Percentiles rank a stretch among this genome's conserved stretches.
Conservation (phyloP, 2,888 invertebrate species). For the Lasioglossum lativentre region DNA sequence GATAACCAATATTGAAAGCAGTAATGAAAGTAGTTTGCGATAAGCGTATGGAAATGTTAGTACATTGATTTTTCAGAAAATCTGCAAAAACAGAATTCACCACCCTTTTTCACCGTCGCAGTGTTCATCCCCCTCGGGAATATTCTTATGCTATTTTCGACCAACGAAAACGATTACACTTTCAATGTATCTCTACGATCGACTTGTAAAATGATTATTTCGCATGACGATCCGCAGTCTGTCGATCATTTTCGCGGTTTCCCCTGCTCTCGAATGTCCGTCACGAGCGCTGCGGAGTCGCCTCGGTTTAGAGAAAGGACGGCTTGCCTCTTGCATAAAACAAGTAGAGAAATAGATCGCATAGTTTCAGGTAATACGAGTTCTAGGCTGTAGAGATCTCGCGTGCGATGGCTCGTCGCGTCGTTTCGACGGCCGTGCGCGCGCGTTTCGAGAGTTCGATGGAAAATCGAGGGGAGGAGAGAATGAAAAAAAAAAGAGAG, state of each 20-base stretch:
- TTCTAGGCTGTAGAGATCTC: conserved; percentile 55
- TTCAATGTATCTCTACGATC: not conserved
- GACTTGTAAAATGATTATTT: not conserved
- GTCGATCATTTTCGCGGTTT: not conserved
- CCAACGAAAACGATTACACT: too few species aligned
- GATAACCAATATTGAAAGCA: not conserved
- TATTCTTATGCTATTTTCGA: not conserved
- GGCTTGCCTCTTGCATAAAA: conserved; percentile 58
- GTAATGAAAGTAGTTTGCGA: not conserved
- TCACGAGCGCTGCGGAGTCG: conserved; percentile 50
- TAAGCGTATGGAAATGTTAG: not conserved
- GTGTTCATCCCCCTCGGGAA: not conserved
- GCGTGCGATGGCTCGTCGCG: conserved; percentile 10
- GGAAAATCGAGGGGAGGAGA: not conserved
- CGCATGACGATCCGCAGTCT: not conserved
- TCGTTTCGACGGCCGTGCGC: not conserved
- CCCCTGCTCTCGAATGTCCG: conserved; percentile 24
- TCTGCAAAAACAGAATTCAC: not conserved
- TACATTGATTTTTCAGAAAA: not conserved
- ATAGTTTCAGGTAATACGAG: conserved; percentile 65
- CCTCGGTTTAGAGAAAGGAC: conserved; percentile 47
- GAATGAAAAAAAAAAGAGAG: not conserved
- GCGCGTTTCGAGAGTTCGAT: conserved; percentile 5
- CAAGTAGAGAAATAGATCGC: conserved; percentile 62
- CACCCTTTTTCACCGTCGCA: not conserved